These are phyloP conservation scores for Ceriagrion tenellum DNA, from an alignment of 2,888 invertebrate genomes.

Conservation along the genomic window DNA sequence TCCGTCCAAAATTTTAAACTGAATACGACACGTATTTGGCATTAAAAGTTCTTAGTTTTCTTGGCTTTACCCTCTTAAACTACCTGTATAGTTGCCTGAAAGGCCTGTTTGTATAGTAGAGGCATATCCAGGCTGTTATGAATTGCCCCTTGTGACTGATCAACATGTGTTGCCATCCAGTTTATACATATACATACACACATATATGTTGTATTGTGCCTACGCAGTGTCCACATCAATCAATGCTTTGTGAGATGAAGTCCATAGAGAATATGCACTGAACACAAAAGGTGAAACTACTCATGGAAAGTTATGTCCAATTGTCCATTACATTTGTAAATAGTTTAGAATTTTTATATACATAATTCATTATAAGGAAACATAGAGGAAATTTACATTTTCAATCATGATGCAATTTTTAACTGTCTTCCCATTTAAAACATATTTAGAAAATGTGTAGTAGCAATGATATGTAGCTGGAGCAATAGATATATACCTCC, in stretches of 20 bases:
- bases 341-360: conserved; percentile 34
- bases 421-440: conserved; percentile 43
- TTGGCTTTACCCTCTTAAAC: not conserved
- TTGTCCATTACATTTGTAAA: conserved; percentile 38
- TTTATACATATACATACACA: conserved; percentile 24
- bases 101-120: not conserved
- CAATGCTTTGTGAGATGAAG: conserved; percentile 54
- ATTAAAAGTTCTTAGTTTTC: not conserved
- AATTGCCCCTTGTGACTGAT: conserved; percentile 48
- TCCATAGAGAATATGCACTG: conserved; percentile 53
- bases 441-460: not conserved
- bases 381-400: conserved; percentile 46
- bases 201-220: conserved; percentile 49
- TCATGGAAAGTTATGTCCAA: conserved; percentile 43
- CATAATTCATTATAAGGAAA: conserved; percentile 19
- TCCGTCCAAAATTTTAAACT: conserved; percentile 52
- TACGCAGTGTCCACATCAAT: conserved; percentile 63
- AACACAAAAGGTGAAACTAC: conserved; percentile 19
- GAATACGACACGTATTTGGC: conserved; percentile 22
- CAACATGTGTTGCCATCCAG: conserved; percentile 55
- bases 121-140: conserved; percentile 33
- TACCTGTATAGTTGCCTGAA: not conserved
- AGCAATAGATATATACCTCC: conserved; percentile 57
- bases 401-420: conserved; percentile 53
- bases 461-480: conserved; percentile 19